Evolutionary conservation across 2,888 invertebrate genomes (phyloP).

Genomic region (Ochropleura plecta): DNA sequence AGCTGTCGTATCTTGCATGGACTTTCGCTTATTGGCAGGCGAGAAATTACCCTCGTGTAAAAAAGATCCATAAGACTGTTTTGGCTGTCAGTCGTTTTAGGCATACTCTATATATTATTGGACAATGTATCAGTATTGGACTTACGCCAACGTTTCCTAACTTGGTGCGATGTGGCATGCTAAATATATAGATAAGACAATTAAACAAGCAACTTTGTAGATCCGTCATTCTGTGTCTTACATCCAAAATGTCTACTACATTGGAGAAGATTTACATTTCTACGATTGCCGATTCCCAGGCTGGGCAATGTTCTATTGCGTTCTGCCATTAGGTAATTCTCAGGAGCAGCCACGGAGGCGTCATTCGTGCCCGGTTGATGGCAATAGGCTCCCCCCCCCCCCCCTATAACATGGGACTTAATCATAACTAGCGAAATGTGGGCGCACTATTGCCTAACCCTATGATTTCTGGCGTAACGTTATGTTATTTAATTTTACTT

Average conservation of each 20-base stretch:
- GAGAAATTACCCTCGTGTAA: slow-evolving; percentile 17
- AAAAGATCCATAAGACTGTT: slow-evolving; percentile 42
- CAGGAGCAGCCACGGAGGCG: too few relatives aligned
- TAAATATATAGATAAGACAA: slow-evolving; percentile 43
- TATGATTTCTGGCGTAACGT: too few relatives aligned
- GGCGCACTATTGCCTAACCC: too few relatives aligned
- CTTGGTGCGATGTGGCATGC: slow-evolving; percentile 49
- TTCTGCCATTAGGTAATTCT: too few relatives aligned
- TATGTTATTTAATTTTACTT: background rate
- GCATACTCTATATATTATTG: slow-evolving; percentile 67
- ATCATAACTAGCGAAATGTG: too few relatives aligned
- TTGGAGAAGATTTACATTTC: background rate
- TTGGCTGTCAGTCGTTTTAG: slow-evolving; percentile 67
- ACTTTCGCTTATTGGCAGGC: background rate
- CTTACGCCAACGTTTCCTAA: slow-evolving; percentile 70
- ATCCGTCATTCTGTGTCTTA: slow-evolving; percentile 1
- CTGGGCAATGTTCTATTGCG: too few relatives aligned
- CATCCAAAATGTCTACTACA: slow-evolving; percentile 11
- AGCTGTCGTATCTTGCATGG: background rate
- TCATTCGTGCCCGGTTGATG: too few relatives aligned
- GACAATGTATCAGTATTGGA: slow-evolving; percentile 74
- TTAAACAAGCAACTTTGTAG: slow-evolving; percentile 27
- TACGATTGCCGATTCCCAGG: too few relatives aligned
- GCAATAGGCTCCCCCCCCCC: too few relatives aligned
- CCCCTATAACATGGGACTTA: too few relatives aligned